Conservation (phyloP, 2,797 vertebrate genomes). For the Rhinogobio ventralis region DNA sequence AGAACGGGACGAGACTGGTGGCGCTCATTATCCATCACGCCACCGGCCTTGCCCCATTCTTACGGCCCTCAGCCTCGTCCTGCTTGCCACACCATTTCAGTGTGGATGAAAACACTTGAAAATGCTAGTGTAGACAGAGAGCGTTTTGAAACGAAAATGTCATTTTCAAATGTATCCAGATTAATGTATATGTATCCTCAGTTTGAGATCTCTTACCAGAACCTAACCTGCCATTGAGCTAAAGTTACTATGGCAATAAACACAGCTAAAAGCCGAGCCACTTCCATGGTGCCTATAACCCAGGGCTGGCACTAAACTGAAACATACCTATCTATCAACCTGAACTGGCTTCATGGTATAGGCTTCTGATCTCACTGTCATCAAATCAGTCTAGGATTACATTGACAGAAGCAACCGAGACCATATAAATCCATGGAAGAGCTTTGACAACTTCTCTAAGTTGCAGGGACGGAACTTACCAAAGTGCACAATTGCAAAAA, state of each 20-base stretch:
- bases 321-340: background rate
- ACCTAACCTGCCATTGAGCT: background rate
- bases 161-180: no score
- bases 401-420: background rate
- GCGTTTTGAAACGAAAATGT: no score
- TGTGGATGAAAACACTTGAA: no score
- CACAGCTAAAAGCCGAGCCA: no score
- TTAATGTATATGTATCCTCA: background rate
- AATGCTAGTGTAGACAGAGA: no score
- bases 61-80: no score
- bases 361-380: background rate
- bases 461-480: background rate
- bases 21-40: no score
- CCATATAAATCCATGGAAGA: background rate
- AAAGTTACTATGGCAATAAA: background rate
- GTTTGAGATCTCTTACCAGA: background rate
- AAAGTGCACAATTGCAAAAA: background rate
- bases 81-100: no score
- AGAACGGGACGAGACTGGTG: no score
- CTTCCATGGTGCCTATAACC: background rate
- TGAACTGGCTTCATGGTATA: background rate
- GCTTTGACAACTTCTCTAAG: background rate
- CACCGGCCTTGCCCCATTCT: no score
- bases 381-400: background rate
- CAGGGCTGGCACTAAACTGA: background rate